phyloP scores from a whole-genome alignment of 2,888 invertebrate genomes.

The Ctenicera cuprea region DNA sequence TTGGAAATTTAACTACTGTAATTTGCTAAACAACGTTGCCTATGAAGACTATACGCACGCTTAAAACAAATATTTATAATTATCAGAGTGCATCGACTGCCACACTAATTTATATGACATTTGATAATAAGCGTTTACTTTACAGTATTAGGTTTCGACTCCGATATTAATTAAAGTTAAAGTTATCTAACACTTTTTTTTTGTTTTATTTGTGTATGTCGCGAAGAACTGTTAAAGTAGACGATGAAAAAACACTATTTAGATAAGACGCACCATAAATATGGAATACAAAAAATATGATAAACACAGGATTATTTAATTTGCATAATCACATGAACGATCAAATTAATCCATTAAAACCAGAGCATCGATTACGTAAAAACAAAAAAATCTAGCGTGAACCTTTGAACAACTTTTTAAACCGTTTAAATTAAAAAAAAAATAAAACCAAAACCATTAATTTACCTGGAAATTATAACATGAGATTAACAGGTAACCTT shows the following conservation, averaged over 20 bases:
- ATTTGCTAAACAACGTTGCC: conserved; percentile 4
- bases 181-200: background rate
- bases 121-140: conserved; percentile 12
- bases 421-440: too few relatives aligned
- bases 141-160: background rate
- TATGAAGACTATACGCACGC: background rate
- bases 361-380: conserved; percentile 11
- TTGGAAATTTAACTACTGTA: conserved; percentile 1
- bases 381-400: too few relatives aligned
- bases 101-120: conserved; percentile 6
- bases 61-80: conserved; percentile 1
- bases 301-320: too few relatives aligned
- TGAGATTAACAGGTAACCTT: too few relatives aligned
- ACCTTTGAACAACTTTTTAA: too few relatives aligned
- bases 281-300: too few relatives aligned
- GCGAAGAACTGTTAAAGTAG: background rate
- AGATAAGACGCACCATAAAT: too few relatives aligned
- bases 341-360: conserved; percentile 3
- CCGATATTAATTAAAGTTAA: conserved; percentile 11
- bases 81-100: conserved; percentile 9
- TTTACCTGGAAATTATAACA: too few relatives aligned
- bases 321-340: too few relatives aligned
- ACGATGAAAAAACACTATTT: too few relatives aligned
- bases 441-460: too few relatives aligned
- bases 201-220: background rate